Base-by-base conservation (phyloP, 2,797 vertebrate species). In the Schizothorax lantsangensis region DNA sequence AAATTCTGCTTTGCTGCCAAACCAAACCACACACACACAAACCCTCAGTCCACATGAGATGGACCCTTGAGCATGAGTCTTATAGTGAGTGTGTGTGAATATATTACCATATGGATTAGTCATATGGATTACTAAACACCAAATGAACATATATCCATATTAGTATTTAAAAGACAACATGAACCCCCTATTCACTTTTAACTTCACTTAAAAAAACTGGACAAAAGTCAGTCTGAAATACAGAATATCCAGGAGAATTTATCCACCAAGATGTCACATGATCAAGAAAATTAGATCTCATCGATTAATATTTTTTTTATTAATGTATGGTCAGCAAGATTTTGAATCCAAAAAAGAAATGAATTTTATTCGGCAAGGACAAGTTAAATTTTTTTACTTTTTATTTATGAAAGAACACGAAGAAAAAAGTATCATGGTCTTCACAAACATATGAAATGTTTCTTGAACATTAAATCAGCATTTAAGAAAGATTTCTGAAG, bases 1-100 rank as follows among this genome's bases (percentile, higher is more conserved):
- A 85, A 85, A 83, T 75, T 59, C 43, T 66, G 75, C 43, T 47
- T 83, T 2, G 5, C 54, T 64, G 75, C 85, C 52, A 87, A 83
- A 73, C 78, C 23, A 75, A 83, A 87, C 64, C 81, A 69, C 59
- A 45, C 81, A 69, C 59, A 45, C 33, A 69, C 64, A 68, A 62
- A 49, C 40, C 19, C 33, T n/a, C 5, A 15, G 69, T 69, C 47
- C 68, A 84, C 38, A 64, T 15, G 80, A 69, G 40, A 47, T 12
- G 52, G 40, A 86, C 52, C 40, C 78, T 81, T 36, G 77, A 47
- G 66, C 12, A 38, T 36, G 26, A 74, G 79, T 33, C 40, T 30
- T 64, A 45, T 3, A 66, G 9, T 38, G 6, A 40, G 74, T 43
- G 11, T 8, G 30, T n/a, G 14, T 36, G 38, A 40, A n/a, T 69